Conservation (phyloP, 2,113 vertebrate genomes). For the Lophius piscatorius region DNA sequence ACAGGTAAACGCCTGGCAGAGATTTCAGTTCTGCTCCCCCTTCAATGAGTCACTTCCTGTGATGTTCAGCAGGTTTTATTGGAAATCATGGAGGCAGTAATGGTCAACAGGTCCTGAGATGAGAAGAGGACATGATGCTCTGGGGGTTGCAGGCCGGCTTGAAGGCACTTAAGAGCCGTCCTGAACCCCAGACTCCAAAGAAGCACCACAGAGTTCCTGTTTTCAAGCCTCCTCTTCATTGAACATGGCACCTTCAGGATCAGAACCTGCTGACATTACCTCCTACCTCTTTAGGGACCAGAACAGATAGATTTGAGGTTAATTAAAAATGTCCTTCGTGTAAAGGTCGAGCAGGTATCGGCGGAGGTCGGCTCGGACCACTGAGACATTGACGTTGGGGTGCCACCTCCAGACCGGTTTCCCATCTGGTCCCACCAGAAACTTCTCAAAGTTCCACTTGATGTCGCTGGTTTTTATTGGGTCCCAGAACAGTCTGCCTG, state of each 20-base stretch:
- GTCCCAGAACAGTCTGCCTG: slow-evolving; percentile 88
- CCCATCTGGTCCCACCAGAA: slow-evolving; percentile 88
- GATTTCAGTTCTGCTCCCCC: no score
- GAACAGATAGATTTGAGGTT: no score
- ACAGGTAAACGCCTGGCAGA: no score
- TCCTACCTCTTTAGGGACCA: no score
- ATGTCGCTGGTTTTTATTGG: slow-evolving; percentile 88
- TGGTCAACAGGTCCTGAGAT: slow-evolving; percentile 35
- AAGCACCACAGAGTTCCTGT: slow-evolving; percentile 82
- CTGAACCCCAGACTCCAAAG: slow-evolving; percentile 73
- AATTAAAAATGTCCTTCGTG: slow-evolving; percentile 21
- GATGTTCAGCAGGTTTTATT: slow-evolving; percentile 71
- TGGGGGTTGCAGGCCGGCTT: slow-evolving; percentile 67
- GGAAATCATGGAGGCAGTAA: slow-evolving; percentile 25
- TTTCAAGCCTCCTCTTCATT: slow-evolving; percentile 91
- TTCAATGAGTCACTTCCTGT: no score
- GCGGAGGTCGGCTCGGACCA: slow-evolving; percentile 80
- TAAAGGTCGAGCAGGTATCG: slow-evolving; percentile 65
- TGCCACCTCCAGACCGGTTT: slow-evolving; percentile 89
- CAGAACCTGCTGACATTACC: slow-evolving; percentile 36
- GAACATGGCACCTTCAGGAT: slow-evolving; percentile 66
- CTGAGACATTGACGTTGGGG: slow-evolving; percentile 77
- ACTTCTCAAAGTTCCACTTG: slow-evolving; percentile 99
- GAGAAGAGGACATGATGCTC: slow-evolving; percentile 55
- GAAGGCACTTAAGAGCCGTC: slow-evolving; percentile 92